Percentiles rank a stretch among this genome's conserved stretches.
These are phyloP conservation scores for Harpegnathos saltator DNA, from an alignment of 1,140 invertebrate species.

Conservation along the genomic window DNA sequence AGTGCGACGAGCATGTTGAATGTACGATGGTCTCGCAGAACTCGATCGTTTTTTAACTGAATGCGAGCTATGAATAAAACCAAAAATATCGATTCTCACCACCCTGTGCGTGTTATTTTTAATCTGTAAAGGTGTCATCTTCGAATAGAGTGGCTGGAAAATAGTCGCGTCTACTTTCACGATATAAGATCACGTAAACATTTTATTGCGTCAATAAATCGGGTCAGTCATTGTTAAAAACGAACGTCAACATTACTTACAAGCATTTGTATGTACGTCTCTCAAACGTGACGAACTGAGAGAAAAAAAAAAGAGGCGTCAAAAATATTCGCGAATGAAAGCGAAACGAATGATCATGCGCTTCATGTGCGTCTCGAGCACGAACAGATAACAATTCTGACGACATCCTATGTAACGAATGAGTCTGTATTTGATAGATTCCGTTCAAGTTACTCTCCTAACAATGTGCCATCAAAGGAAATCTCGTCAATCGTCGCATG, in stretches of 20 bases:
- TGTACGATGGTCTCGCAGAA: background rate
- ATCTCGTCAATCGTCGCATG: conserved; percentile 14
- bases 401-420: no score
- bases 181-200: background rate
- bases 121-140: background rate
- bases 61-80: background rate
- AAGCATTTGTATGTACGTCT: background rate
- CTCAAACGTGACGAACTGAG: background rate
- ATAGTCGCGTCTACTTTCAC: background rate
- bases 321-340: background rate
- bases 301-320: background rate
- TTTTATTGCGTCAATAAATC: conserved; percentile 1
- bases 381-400: background rate
- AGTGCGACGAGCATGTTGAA: background rate
- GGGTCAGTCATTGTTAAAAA: background rate
- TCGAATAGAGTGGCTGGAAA: background rate
- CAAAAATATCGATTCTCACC: background rate
- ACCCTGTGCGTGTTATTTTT: background rate
- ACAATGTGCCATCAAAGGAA: background rate
- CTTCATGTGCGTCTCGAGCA: background rate
- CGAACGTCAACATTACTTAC: background rate
- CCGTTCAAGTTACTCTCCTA: background rate
- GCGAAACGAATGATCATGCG: background rate
- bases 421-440: background rate
- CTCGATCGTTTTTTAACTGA: background rate